Percentiles rank a stretch among this genome's conserved stretches.
phyloP scores from a whole-genome alignment of 2,113 vertebrate genomes.

The Gymnocephalus cernua region DNA sequence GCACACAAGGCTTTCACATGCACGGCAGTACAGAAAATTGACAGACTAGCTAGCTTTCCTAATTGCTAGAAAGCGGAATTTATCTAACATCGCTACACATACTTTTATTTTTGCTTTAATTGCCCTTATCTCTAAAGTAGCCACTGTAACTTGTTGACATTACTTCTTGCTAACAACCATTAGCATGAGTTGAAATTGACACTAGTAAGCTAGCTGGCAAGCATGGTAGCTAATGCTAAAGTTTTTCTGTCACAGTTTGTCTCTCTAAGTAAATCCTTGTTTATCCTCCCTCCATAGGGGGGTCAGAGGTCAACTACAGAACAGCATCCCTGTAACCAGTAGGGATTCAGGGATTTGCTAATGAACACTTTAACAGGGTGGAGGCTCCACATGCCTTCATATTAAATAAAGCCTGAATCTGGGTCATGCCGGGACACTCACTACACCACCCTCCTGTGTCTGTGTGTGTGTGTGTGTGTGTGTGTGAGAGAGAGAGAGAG shows the following conservation, averaged over 20 bases:
- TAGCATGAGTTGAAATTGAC: not conserved
- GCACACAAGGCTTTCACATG: not conserved
- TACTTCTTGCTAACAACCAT: not conserved
- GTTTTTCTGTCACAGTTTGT: not conserved
- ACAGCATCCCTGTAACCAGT: slow-evolving; percentile 25
- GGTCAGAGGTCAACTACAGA: slow-evolving; percentile 49
- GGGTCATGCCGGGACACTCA: slow-evolving; percentile 46
- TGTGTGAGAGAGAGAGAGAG: not conserved
- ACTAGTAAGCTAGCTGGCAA: not conserved
- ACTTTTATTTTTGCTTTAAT: not conserved
- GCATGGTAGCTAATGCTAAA: not conserved
- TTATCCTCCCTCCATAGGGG: slow-evolving; percentile 24
- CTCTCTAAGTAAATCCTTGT: slow-evolving; percentile 35
- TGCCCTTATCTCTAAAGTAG: not conserved
- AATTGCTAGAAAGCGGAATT: not conserved
- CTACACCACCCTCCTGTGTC: not conserved
- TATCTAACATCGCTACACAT: not conserved
- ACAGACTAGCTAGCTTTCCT: not conserved
- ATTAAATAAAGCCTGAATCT: slow-evolving; percentile 57
- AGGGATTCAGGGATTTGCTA: slow-evolving; percentile 61
- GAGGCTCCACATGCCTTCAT: slow-evolving; percentile 38
- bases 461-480: not conserved
- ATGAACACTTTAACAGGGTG: slow-evolving; percentile 37
- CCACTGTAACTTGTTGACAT: not conserved
- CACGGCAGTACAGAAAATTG: too few species aligned